Base-by-base conservation (phyloP, 1,140 invertebrate genomes). In the Berghia stephanieae region DNA sequence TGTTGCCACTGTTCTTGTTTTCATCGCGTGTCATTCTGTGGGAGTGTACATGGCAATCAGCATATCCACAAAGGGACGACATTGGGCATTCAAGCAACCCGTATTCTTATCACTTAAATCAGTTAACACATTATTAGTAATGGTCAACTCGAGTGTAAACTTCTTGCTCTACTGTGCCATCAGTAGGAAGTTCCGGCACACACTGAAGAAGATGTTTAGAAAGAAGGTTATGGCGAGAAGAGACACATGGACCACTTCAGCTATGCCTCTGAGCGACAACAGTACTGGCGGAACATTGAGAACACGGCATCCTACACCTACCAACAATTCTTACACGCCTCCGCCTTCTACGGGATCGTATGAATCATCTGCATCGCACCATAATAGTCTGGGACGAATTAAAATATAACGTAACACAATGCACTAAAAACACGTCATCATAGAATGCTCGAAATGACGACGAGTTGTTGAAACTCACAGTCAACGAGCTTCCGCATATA, bases 121-220 rank as follows among this genome's bases (percentile, higher is more conserved):
- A 60, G 68, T 85, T n/a, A 84, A 94, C 82, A 97, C 98, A 87
- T 91, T 98, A 5, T 91, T 98, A 36, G 95, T 98, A 21, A 97
- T 95, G 44, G 93, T 98, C 83, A 98, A 98, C 90, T 97, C 95
- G 81, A 96, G 96, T 82, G 95, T 97, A 60, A 98, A 98, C 89
- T 98, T 98, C 87, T 93, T 98, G 66, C 97, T 98, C 79, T 98
- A 98, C 90, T 96, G 96, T 68, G 96, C 97, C 57, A 98, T 98
- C 87, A 96, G 96, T 0, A 94, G 96, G 84, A 97, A 98, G 86
- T 98, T 98, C 90, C 95, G 96, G 49, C n/a, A n/a, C n/a, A n/a
- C n/a, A n/a, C n/a, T n/a, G n/a, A n/a, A n/a, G n/a, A 80, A 70
- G 24, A 80, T 63, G 40, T n/a, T n/a, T n/a, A n/a, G n/a, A n/a